Evolutionary conservation across 2,888 invertebrate genomes (phyloP), one percentile per base, ranked within the genome.

Genomic region (Digitonthophagus gazella): DNA sequence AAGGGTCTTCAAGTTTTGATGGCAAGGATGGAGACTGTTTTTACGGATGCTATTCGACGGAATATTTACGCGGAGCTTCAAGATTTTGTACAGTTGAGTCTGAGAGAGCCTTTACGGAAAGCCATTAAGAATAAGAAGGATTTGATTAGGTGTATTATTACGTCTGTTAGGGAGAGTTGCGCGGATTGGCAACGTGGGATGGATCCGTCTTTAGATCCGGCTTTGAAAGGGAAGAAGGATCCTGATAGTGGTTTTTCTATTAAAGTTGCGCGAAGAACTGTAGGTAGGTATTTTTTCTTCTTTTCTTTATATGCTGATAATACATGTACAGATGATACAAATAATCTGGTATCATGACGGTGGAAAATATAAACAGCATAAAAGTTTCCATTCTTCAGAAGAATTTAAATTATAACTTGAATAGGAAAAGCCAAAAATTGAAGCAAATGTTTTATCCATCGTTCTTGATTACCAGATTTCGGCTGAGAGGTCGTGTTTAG

Each of bases 61-160:
- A 93, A 95, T 80, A 95, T 99, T 74, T 98, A 98, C 82, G 92
- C 97, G 0, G 97, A 98, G 80, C 84, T 99, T 67, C 99, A 99
- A 84, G 96, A 97, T 82, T 98, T 99, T 83, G 95, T 98, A 0
- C 98, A 98, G 82, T 83, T 95, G 0, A 84, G 88, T 0, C 83
- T 99, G 54, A 85, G 97, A 11, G 98, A 99, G 76, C 98, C 98
- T 0, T 83, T 99, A 2, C 85, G 98, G 67, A 99, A 98, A 82
- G 96, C 98, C 0, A 92, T 97, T 22, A 99, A 99, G 83, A 98
- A 98, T 79, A 98, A 98, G 81, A 97, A 97, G 81, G 98, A 98
- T 83, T 85, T 98, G 14, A 94, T 98, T 72, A 85, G 95, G 76
- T 92, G 91, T 82, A 97, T 99, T 75, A 91, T 99, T 74, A 94